Evolutionary conservation across 2,113 vertebrate genomes (phyloP).

Genomic region (Mormoops blainvillei): DNA sequence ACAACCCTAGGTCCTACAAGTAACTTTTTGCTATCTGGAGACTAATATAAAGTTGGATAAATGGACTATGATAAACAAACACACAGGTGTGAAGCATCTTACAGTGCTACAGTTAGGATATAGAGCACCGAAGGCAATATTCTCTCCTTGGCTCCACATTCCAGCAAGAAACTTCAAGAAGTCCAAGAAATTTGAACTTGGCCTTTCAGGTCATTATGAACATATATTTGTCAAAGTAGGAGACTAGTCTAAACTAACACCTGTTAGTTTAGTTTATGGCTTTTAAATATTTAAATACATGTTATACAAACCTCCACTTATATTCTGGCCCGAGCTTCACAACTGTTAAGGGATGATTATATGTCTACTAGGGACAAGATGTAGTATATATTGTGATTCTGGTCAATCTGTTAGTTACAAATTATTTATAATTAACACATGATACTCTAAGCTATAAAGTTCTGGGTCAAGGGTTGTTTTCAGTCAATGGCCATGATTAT

Average conservation of each 20-base stretch:
- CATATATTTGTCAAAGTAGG: neutral
- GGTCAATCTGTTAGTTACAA: neutral
- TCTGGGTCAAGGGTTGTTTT: neutral
- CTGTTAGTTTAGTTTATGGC: neutral
- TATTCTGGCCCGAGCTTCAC: neutral
- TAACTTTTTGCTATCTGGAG: neutral
- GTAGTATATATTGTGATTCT: neutral
- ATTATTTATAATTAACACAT: neutral
- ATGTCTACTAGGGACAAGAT: rapidly evolving
- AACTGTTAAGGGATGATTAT: neutral
- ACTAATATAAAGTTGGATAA: neutral
- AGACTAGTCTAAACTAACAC: neutral
- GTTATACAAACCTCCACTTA: neutral
- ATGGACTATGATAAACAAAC: neutral
- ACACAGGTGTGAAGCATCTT: neutral
- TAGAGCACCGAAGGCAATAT: neutral
- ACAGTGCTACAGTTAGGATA: neutral
- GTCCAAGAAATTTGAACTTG: neutral
- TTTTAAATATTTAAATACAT: neutral
- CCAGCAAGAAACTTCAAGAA: neutral
- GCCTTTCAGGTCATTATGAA: neutral
- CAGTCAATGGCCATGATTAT: neutral
- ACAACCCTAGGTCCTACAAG: rapidly evolving
- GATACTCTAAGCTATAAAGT: neutral
- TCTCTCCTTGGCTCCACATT: neutral